Percentiles rank a stretch among this genome's conserved stretches.
Evolutionary conservation across 2,113 vertebrate species (phyloP).

Genomic region (Lichenostomus cassidix): DNA sequence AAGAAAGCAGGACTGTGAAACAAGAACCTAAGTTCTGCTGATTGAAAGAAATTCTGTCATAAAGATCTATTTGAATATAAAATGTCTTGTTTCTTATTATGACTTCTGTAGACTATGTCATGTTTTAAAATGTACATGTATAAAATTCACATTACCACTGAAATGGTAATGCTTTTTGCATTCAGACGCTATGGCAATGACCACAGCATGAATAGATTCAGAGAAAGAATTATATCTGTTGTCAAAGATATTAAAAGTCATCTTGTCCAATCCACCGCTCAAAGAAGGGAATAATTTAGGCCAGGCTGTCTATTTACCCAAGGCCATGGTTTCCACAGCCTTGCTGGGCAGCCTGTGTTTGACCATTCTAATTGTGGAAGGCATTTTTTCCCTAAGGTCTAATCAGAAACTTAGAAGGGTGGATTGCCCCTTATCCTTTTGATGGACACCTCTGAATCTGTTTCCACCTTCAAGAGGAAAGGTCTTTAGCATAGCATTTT

Average conservation of each 20-base stretch:
- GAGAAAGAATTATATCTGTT: not conserved
- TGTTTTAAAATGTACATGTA: not conserved
- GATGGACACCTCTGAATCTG: not conserved
- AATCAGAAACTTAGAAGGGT: not conserved
- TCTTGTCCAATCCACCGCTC: not conserved
- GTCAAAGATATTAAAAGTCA: not conserved
- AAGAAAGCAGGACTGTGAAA: not conserved
- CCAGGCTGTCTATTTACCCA: not conserved
- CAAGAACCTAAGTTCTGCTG: not conserved
- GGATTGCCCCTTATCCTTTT: not conserved
- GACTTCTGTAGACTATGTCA: not conserved
- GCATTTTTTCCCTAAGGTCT: not conserved
- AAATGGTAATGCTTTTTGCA: not conserved
- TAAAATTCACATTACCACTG: not conserved
- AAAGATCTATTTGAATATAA: not conserved
- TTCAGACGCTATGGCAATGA: not conserved
- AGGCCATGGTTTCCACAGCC: not conserved
- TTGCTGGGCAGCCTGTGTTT: not conserved
- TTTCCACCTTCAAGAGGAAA: not conserved
- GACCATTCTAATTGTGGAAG: not conserved
- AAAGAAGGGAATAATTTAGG: not conserved
- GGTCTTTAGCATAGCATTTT: not conserved
- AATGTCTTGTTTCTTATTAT: not conserved
- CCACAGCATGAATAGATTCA: not conserved
- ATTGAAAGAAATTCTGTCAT: not conserved